These are phyloP conservation scores for Neosilurus hyrtlii DNA, from an alignment of 2,797 vertebrate species.

Conservation along the genomic window DNA sequence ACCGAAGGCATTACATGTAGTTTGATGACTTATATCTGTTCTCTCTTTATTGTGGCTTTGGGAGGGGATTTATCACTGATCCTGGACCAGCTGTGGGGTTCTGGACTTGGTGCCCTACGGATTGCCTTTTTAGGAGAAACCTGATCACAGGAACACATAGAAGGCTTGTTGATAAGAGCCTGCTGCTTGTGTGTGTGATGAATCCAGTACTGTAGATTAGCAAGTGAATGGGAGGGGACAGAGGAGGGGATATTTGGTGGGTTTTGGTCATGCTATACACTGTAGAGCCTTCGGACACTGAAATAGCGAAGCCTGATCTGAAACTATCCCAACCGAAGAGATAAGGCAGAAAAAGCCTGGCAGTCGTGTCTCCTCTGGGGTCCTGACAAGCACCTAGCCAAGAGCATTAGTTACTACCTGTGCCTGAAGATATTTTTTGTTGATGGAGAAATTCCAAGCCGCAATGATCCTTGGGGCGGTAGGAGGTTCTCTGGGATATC, in stretches of 20 bases:
- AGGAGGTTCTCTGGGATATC: conserved; percentile 88
- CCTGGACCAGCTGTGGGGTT: conserved; percentile 65
- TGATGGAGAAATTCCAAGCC: conserved; percentile 90
- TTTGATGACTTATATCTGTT: background rate
- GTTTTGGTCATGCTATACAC: conserved; percentile 11
- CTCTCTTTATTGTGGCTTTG: conserved; percentile 45
- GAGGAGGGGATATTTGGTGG: conserved; percentile 8
- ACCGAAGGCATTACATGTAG: conserved; percentile 4
- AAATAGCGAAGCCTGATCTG: background rate
- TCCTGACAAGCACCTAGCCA: background rate
- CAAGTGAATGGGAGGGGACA: conserved; percentile 38
- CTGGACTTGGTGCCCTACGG: conserved; percentile 59
- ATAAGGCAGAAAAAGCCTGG: background rate
- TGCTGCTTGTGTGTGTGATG: conserved; percentile 39
- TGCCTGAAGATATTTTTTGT: background rate
- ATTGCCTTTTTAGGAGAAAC: conserved; percentile 83
- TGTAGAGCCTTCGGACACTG: conserved; percentile 13
- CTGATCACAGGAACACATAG: conserved; percentile 69
- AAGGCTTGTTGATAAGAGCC: conserved; percentile 66
- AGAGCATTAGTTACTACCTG: background rate
- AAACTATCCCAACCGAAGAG: background rate
- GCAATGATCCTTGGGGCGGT: conserved; percentile 85
- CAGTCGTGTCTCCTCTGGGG: background rate
- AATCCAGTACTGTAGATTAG: conserved; percentile 28
- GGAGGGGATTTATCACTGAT: conserved; percentile 57